A percentile compares a stretch with the other conserved stretches of the same genome.
Evolutionary conservation across 2,797 vertebrate genomes (phyloP).

Genomic region (Yasuhikotakia modesta): DNA sequence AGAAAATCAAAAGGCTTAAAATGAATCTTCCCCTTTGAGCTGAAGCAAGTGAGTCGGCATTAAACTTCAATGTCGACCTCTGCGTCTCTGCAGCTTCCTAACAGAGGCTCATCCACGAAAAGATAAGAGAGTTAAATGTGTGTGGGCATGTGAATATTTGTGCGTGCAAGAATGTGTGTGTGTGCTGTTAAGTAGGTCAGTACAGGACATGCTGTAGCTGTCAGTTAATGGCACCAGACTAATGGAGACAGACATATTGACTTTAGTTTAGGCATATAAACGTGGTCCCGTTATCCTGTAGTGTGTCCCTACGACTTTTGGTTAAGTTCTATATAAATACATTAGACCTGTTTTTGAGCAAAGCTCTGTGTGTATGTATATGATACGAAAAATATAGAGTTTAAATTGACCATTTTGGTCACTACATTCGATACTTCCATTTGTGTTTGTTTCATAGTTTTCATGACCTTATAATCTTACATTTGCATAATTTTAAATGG

Average conservation of each 20-base stretch:
- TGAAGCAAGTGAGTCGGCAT: slow-evolving; percentile 30
- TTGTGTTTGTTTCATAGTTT: too few species aligned
- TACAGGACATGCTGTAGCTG: slow-evolving; percentile 43
- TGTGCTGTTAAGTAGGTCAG: slow-evolving; percentile 57
- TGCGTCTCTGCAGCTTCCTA: slow-evolving; percentile 28
- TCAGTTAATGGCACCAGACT: slow-evolving; percentile 49
- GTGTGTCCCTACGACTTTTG: slow-evolving; percentile 15
- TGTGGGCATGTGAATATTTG: slow-evolving; percentile 33
- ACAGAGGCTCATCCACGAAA: slow-evolving; percentile 17
- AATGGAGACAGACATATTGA: slow-evolving; percentile 52
- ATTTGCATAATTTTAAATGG: background rate
- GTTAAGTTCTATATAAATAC: background rate
- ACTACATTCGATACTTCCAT: too few species aligned
- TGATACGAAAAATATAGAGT: too few species aligned
- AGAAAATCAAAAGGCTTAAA: slow-evolving; percentile 18
- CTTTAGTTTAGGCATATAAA: slow-evolving; percentile 40
- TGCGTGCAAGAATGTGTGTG: slow-evolving; percentile 57
- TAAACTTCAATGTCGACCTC: slow-evolving; percentile 43
- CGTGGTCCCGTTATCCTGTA: slow-evolving; percentile 4
- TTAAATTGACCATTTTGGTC: too few species aligned
- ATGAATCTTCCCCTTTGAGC: slow-evolving; percentile 33
- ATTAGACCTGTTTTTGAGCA: too few species aligned
- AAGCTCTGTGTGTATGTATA: background rate
- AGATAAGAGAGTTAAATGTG: slow-evolving; percentile 29
- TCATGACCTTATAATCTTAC: too few species aligned